Evolutionary conservation across 2,113 vertebrate genomes (phyloP).

Genomic region (Geococcyx californianus): DNA sequence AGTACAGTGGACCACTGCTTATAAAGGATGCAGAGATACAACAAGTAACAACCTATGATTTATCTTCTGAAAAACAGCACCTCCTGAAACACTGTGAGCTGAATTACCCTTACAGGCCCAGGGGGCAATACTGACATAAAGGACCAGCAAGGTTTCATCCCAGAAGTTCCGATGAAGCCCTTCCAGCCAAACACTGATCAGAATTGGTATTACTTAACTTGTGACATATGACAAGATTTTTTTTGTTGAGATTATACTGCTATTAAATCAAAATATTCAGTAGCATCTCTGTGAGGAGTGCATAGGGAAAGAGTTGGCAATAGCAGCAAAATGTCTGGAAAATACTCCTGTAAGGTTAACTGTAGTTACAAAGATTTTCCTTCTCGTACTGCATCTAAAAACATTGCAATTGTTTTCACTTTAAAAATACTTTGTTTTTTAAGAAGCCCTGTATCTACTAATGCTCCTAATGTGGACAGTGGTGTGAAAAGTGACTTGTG

Average conservation of each 20-base stretch:
- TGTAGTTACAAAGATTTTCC: background rate
- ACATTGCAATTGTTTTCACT: background rate
- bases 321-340: background rate
- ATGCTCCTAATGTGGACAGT: background rate
- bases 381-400: background rate
- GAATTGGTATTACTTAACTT: background rate
- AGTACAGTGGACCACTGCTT: background rate
- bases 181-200: background rate
- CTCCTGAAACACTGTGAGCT: background rate
- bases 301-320: background rate
- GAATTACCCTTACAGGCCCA: background rate
- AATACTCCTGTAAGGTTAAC: background rate
- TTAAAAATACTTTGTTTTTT: background rate
- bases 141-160: background rate
- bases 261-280: background rate
- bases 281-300: background rate
- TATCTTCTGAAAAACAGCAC: background rate
- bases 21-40: background rate
- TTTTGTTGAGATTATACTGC: background rate
- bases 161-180: background rate
- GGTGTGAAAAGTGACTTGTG: background rate
- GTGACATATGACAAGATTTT: background rate
- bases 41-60: background rate
- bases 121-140: background rate
- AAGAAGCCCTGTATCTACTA: background rate